Base-by-base conservation (phyloP, 1,140 invertebrate genomes). In the Drosophila pachea region DNA sequence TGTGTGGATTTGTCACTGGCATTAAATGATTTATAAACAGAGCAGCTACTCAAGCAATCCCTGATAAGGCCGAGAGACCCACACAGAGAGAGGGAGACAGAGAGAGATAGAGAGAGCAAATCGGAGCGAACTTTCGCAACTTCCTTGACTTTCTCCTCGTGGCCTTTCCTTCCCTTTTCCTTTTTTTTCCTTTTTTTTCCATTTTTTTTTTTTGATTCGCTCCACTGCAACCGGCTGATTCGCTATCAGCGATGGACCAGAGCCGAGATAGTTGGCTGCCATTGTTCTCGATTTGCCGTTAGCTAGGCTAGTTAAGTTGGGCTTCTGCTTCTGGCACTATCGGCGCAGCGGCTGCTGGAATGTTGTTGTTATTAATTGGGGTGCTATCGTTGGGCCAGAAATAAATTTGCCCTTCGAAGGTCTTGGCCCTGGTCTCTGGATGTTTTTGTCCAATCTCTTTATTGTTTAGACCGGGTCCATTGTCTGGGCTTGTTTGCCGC, bases 341-440 rank as follows among this genome's bases (percentile, higher is more conserved):
- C 73, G 67, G 63, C 67, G 61, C 73, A 86, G 81, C 76, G 81
- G 70, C n/a, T n/a, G n/a, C n/a, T n/a, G n/a, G n/a, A n/a, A n/a
- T n/a, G n/a, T 74, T 81, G 73, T 75, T 76, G 33, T 67, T 76
- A 76, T 82, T 74, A 83, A 78, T 75, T 68, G 63, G 31, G 45
- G 16, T 47, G 29, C 40, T 64, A 48, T 60, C 60, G 60, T 56
- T 63, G 47, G 68, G 68, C 65, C 64, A 74, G 63, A 76, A 82
- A 50, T 49, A 76, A 77, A 52, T 64, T 58, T 53, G 53, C 38
- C 55, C 66, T 65, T 58, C 53, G 58, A 53, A 65, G 40, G 53
- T 69, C 50, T 29, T 50, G 33, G 5, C 48, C n/a, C n/a, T 14
- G 38, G 22, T 36, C 55, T 50, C 45, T 61, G 54, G 59, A 36